Conservation (phyloP, 2,888 invertebrate genomes). For the Plagodis dolabraria region DNA sequence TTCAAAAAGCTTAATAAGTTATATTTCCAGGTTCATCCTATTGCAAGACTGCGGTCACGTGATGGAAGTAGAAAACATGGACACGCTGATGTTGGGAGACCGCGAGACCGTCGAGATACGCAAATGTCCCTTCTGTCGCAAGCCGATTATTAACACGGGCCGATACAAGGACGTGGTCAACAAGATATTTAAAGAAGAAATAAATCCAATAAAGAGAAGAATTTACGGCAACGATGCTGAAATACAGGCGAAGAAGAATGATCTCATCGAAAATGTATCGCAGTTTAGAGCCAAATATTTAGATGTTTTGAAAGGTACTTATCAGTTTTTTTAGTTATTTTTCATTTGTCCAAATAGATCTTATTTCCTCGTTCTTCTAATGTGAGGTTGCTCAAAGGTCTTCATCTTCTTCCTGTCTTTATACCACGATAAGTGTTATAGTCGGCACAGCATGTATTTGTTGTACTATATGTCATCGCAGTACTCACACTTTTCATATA, state of each 20-base stretch:
- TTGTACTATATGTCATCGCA: too few relatives aligned
- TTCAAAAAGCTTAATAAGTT: neutral
- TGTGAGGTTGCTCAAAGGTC: too few relatives aligned
- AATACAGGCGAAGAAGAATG: slow-evolving; percentile 45
- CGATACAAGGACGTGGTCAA: slow-evolving; percentile 84
- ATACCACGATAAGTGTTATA: too few relatives aligned
- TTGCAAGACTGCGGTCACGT: slow-evolving; percentile 82
- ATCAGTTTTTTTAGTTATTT: slow-evolving; percentile 4
- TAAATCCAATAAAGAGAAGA: slow-evolving; percentile 69
- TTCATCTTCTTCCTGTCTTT: too few relatives aligned
- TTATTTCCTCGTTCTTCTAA: too few relatives aligned
- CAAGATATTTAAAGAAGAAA: slow-evolving; percentile 60
- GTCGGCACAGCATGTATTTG: too few relatives aligned
- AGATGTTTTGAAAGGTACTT: slow-evolving; percentile 30
- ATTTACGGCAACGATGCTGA: slow-evolving; percentile 61
- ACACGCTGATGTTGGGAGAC: slow-evolving; percentile 65
- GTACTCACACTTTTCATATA: too few relatives aligned
- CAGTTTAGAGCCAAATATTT: slow-evolving; percentile 28
- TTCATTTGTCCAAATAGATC: too few relatives aligned
- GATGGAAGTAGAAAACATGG: slow-evolving; percentile 75
- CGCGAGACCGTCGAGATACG: slow-evolving; percentile 58
- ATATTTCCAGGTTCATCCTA: slow-evolving; percentile 72
- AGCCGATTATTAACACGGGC: slow-evolving; percentile 82
- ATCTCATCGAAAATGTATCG: slow-evolving; percentile 36
- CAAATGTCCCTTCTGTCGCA: slow-evolving; percentile 85